Conservation (phyloP, 2,797 vertebrate species). For the Pampus argenteus region DNA sequence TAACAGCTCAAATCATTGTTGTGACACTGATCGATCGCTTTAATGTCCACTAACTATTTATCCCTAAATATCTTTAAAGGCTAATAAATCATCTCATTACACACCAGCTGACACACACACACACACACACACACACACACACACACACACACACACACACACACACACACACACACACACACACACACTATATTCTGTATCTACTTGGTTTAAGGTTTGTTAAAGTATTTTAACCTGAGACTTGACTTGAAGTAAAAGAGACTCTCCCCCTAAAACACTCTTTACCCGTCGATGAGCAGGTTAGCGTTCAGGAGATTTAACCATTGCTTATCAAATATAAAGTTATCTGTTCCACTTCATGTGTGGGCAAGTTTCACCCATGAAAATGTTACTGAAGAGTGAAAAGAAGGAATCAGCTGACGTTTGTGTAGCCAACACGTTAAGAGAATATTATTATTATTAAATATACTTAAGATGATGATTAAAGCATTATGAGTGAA, state of each 20-base stretch:
- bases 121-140: no score
- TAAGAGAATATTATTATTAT: background rate
- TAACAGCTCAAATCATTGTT: background rate
- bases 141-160: background rate
- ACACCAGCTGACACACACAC: background rate
- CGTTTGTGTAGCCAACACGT: background rate
- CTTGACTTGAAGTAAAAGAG: background rate
- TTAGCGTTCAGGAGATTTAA: no score
- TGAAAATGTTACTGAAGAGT: background rate
- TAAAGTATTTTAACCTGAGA: background rate
- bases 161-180: conserved; percentile 17
- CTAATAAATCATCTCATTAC: background rate
- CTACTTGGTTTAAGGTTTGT: no score
- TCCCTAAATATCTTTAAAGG: background rate
- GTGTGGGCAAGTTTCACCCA: no score
- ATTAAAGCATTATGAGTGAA: no score
- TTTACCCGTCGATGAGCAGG: no score
- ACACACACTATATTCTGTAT: conserved; percentile 7
- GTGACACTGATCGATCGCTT: background rate
- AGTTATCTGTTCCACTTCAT: no score
- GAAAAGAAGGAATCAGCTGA: background rate
- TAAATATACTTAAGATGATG: no score
- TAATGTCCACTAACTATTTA: background rate
- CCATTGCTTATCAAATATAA: no score
- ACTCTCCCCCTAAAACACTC: no score